Conservation (phyloP, 2,888 invertebrate genomes). For the Scaptomyza caliginosa region DNA sequence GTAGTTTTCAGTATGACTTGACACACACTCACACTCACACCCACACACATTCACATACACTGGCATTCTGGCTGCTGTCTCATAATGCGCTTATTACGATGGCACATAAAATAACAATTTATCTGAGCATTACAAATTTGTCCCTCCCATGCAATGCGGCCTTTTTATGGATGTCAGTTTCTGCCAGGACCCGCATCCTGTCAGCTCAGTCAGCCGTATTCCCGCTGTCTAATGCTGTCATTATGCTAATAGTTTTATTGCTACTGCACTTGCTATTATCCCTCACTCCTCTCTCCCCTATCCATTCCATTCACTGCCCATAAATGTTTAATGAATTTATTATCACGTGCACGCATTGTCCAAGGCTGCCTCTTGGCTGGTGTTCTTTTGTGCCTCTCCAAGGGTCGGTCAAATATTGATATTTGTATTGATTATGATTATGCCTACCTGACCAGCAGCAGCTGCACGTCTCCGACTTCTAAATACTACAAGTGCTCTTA, state of each 20-base stretch:
- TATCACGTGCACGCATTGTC: constrained; percentile 56
- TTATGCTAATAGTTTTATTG: constrained; percentile 72
- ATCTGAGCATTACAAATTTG: constrained; percentile 77
- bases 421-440: constrained; percentile 50
- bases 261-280: constrained; percentile 38
- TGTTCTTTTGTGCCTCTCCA: constrained; percentile 16
- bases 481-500: background rate
- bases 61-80: constrained; percentile 32
- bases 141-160: constrained; percentile 33
- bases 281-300: background rate
- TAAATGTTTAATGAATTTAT: constrained; percentile 78
- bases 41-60: too few species aligned
- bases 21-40: background rate
- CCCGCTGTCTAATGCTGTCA: constrained; percentile 48
- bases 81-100: constrained; percentile 79
- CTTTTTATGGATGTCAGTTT: constrained; percentile 52
- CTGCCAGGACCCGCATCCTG: constrained; percentile 38
- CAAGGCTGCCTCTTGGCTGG: background rate
- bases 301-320: constrained; percentile 9
- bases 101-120: constrained; percentile 80
- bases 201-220: constrained; percentile 34
- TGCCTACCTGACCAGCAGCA: constrained; percentile 21
- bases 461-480: background rate
- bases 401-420: constrained; percentile 43
- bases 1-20: constrained; percentile 73